Base-by-base conservation (phyloP, 2,113 vertebrate genomes). In the Scolopax mira region DNA sequence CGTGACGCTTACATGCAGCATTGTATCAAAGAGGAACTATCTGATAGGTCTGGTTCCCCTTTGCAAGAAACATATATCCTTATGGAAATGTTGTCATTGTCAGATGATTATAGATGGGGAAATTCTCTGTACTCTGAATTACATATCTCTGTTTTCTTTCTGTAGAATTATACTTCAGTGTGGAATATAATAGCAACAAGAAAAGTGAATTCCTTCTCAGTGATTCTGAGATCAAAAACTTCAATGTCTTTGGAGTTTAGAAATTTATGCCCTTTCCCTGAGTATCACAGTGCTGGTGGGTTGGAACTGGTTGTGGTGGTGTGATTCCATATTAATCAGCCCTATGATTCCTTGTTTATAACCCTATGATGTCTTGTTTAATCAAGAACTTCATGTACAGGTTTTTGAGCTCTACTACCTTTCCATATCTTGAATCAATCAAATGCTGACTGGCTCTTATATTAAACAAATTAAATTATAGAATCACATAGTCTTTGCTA, bases 401-500 rank as follows among this genome's bases (percentile, higher is more conserved):
- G 72, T 79, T 96, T 88, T 95, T 55, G 54, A 92, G 91, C 75
- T 89, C 80, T 90, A 74, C 75, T 95, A 74, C 73, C 54, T 88
- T 92, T 77, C 80, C n/a, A 71, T 51, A 92, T 92, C 87, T 96
- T 75, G 60, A 95, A 94, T 93, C 83, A 96, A 95, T 96, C 93
- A 94, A 86, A 90, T 42, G 12, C 39, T 92, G 88, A 70, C 88
- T 91, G 58, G 55, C 21, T 92, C 7, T 94, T 88, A 81, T 41
- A 35, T 95, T 95, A 92, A 94, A 72, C 66, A 96, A 96, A 93
- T 96, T 95, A 92, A 93, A 95, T 94, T 95, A 52, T 78, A 70
- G 55, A 87, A 94, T 96, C 86, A 61, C 42, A 31, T 28, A 80
- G 48, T 25, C 30, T 91, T 95, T 81, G 31, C 42, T 87, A 72